These are phyloP conservation scores for Geothlypis trichas DNA, from an alignment of 2,113 vertebrate species.

Conservation along the genomic window DNA sequence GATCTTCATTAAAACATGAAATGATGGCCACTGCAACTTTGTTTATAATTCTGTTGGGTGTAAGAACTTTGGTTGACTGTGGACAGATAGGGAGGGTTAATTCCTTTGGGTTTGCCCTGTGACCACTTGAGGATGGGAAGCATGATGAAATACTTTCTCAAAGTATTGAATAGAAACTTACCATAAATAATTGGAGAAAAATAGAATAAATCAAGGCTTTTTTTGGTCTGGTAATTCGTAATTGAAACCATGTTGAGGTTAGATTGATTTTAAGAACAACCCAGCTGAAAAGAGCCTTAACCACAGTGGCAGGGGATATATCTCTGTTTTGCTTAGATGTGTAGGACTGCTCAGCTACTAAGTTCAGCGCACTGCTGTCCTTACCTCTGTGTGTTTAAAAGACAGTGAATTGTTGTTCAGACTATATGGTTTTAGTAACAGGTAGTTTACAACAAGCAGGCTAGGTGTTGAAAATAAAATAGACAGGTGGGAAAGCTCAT, in stretches of 20 bases:
- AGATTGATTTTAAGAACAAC: constrained; percentile 63
- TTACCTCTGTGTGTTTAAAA: constrained; percentile 15
- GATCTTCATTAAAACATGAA: neutral
- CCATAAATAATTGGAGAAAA: constrained; percentile 86
- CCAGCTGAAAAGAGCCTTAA: constrained; percentile 46
- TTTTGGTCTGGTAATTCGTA: constrained; percentile 81
- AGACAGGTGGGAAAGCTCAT: neutral
- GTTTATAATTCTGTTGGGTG: neutral
- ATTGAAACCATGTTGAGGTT: constrained; percentile 92
- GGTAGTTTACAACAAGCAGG: neutral
- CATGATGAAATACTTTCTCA: constrained; percentile 87
- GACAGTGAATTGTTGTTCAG: neutral
- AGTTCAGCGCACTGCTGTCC: neutral
- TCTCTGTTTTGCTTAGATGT: neutral
- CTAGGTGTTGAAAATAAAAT: neutral
- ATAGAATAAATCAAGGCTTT: constrained; percentile 89
- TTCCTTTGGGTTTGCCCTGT: constrained; percentile 77
- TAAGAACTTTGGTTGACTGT: neutral
- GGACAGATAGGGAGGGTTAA: constrained; percentile 71
- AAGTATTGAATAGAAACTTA: constrained; percentile 84
- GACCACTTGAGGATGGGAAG: constrained; percentile 80
- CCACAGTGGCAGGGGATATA: neutral
- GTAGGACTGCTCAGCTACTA: neutral
- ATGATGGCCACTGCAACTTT: neutral
- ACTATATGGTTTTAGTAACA: neutral